Evolutionary conservation across 1,140 invertebrate genomes (phyloP).

Genomic region (Polyergus mexicanus): DNA sequence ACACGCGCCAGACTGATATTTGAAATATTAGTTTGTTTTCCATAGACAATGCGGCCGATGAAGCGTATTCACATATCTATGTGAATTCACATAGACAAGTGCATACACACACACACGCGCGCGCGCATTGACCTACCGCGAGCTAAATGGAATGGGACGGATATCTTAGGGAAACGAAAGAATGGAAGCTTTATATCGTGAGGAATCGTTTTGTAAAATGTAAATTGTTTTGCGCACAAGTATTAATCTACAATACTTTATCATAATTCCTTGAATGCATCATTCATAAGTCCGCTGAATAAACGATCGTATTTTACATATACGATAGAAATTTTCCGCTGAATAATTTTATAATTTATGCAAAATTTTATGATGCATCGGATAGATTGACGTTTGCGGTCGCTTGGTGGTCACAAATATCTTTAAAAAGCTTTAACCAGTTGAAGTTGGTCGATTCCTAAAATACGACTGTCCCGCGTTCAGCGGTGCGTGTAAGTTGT

Average conservation of each 20-base stretch:
- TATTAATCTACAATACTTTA: background rate
- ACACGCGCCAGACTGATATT: slow-evolving; percentile 33
- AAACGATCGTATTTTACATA: background rate
- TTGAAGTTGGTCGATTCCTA: slow-evolving; percentile 14
- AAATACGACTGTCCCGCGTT: background rate
- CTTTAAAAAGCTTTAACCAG: slow-evolving; percentile 17
- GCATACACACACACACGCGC: background rate
- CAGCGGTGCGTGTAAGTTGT: background rate
- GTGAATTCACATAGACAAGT: background rate
- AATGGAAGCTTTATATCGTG: background rate
- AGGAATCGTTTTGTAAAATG: background rate
- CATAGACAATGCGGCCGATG: background rate
- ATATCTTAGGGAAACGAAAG: background rate
- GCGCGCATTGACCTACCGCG: background rate
- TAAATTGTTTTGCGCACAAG: background rate
- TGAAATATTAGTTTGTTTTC: slow-evolving; percentile 3
- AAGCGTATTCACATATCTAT: background rate
- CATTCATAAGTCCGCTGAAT: background rate
- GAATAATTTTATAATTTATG: background rate
- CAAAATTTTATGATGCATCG: background rate
- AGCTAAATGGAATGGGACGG: background rate
- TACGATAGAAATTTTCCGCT: background rate
- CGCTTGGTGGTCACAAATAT: background rate
- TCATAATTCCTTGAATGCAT: background rate
- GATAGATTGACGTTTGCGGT: slow-evolving; percentile 16